Base-by-base conservation (phyloP, 2,797 vertebrate genomes). In the Myoxocephalus aenaeus region DNA sequence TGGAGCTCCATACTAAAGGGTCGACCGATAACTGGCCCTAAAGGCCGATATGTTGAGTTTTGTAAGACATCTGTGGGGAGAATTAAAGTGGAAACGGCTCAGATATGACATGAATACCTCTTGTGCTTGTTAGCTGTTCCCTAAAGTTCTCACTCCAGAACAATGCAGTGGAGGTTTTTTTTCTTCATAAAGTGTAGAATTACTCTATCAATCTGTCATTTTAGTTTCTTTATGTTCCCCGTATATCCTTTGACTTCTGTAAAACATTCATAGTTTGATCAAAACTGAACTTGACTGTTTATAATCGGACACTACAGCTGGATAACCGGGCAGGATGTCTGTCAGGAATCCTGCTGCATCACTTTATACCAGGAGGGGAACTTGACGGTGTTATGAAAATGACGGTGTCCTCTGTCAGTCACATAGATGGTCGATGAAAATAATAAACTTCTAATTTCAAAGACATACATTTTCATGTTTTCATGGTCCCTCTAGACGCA, bases 391-490 rank as follows among this genome's bases (percentile, higher is more conserved):
- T 73, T 54, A 42, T 62, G 53, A 20, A 44, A 75, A 14, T 2
- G 12, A 53, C 29, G n/a, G 32, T 54, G 1, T 58, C 18, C 53
- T 68, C 50, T 54, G 22, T 68, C 20, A 62, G 22, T 68, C 20
- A 65, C n/a, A 63, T 62, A 36, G 69, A 27, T 56, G 20, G 29
- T 36, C 32, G 38, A 69, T 61, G 27, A 67, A 34, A 10, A 51
- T 48, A 84, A 80, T 84, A 80, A 69, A 84, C 46, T 22, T 64
- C 11, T 72, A 12, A 56, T 59, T 64, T 70, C 1, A 69, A 68
- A 70, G 13, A 34, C 29, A 27, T n/a, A 14, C 38, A 44, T 15
- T 15, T 1, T 42, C 3, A 15, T 61, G 13, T 73, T 50, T 73
- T 12, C 25, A 4, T 40, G 38, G 7, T 53, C n/a, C 14, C 48